These are phyloP conservation scores for Scaptomyza cyrtandrae DNA, from an alignment of 2,888 invertebrate genomes.

Conservation along the genomic window DNA sequence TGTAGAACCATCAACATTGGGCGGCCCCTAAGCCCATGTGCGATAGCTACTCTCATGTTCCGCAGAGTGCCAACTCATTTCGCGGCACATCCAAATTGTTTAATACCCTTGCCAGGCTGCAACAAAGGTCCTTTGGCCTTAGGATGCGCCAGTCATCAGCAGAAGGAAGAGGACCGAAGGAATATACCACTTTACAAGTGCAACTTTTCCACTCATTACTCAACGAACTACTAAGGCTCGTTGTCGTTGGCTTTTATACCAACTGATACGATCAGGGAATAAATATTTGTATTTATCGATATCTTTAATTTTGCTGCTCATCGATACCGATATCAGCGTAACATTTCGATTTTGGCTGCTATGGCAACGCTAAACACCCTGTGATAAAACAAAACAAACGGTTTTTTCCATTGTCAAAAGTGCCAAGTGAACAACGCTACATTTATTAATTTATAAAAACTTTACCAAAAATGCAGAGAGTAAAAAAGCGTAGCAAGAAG, in stretches of 20 bases:
- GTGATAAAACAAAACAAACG: slow-evolving; percentile 39
- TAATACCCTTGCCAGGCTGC: slow-evolving; percentile 27
- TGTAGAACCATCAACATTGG: slow-evolving; percentile 84
- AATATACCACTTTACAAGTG: slow-evolving; percentile 1
- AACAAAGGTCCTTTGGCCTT: not conserved
- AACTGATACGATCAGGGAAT: too few relatives aligned
- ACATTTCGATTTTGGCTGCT: not conserved
- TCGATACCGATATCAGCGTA: not conserved
- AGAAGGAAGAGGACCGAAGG: not conserved
- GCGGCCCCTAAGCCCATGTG: slow-evolving; percentile 83
- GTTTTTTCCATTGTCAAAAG: slow-evolving; percentile 3
- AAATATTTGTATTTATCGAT: not conserved
- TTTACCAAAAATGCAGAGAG: slow-evolving; percentile 20
- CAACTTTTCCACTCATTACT: not conserved
- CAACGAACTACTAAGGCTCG: too few relatives aligned
- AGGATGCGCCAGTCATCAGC: not conserved
- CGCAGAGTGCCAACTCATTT: slow-evolving; percentile 50
- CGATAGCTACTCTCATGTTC: slow-evolving; percentile 70
- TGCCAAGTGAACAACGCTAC: not conserved
- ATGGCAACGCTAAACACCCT: slow-evolving; percentile 35
- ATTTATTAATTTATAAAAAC: not conserved
- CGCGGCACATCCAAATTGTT: slow-evolving; percentile 2
- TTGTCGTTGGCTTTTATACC: not conserved
- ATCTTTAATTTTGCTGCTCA: not conserved
- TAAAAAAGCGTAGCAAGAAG: slow-evolving; percentile 33